Percentiles rank a stretch among this genome's conserved stretches.
phyloP scores from a whole-genome alignment of 2,113 vertebrate species.

The Numenius arquata region DNA sequence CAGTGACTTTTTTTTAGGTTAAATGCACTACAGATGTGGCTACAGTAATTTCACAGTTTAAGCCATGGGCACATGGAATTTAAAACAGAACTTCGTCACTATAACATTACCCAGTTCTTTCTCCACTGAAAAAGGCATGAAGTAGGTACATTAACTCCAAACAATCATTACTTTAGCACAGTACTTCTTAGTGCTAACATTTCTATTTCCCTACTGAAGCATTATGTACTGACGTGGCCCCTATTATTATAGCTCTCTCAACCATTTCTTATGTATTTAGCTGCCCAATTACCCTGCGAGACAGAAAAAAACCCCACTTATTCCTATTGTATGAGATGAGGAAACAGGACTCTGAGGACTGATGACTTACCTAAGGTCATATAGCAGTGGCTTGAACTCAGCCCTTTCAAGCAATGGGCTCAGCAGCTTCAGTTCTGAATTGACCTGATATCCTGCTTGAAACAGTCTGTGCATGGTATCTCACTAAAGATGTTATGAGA shows the following conservation, averaged over 20 bases:
- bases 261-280: slow-evolving; percentile 20
- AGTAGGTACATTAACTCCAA: slow-evolving; percentile 32
- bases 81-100: neutral
- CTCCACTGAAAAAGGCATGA: neutral
- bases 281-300: neutral
- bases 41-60: slow-evolving; percentile 38
- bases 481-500: neutral
- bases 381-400: neutral
- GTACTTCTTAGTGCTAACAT: neutral
- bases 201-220: slow-evolving; percentile 22
- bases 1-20: neutral
- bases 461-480: neutral
- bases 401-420: neutral
- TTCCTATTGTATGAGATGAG: neutral
- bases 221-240: neutral
- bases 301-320: neutral
- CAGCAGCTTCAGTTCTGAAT: neutral
- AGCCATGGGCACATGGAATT: neutral
- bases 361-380: slow-evolving; percentile 1
- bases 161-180: neutral
- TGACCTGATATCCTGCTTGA: neutral
- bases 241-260: slow-evolving; percentile 16
- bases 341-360: neutral
- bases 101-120: neutral
- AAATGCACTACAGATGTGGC: slow-evolving; percentile 25